These are phyloP conservation scores for Cebus imitator DNA, from an alignment of 2,113 vertebrate species.

Conservation along the genomic window DNA sequence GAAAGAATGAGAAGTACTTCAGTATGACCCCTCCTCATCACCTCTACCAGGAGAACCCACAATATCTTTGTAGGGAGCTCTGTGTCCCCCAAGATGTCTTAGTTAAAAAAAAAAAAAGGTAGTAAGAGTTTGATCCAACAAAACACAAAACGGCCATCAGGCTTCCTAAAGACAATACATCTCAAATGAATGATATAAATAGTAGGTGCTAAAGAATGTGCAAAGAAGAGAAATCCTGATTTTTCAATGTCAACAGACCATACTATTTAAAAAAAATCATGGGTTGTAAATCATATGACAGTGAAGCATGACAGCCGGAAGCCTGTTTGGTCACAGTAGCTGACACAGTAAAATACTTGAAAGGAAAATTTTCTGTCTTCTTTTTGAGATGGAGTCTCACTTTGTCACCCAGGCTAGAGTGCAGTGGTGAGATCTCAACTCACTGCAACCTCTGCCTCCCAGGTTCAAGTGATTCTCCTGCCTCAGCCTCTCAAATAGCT, in stretches of 20 bases:
- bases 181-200: background rate
- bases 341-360: background rate
- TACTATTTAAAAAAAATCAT: background rate
- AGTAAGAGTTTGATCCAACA: background rate
- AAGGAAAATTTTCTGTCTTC: no score
- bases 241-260: background rate
- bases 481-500: no score
- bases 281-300: background rate
- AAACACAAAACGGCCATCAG: background rate
- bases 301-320: background rate
- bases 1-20: accelerated
- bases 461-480: no score
- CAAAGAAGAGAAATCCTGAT: background rate
- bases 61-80: background rate
- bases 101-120: background rate
- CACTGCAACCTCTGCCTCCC: no score
- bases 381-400: no score
- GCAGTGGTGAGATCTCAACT: no score
- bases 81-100: background rate
- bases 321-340: background rate
- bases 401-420: no score
- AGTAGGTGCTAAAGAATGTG: background rate
- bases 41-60: background rate
- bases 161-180: background rate
- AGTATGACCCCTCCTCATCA: background rate